These are phyloP conservation scores for Pyrgus malvae DNA, from an alignment of 2,888 invertebrate genomes.

Conservation along the genomic window DNA sequence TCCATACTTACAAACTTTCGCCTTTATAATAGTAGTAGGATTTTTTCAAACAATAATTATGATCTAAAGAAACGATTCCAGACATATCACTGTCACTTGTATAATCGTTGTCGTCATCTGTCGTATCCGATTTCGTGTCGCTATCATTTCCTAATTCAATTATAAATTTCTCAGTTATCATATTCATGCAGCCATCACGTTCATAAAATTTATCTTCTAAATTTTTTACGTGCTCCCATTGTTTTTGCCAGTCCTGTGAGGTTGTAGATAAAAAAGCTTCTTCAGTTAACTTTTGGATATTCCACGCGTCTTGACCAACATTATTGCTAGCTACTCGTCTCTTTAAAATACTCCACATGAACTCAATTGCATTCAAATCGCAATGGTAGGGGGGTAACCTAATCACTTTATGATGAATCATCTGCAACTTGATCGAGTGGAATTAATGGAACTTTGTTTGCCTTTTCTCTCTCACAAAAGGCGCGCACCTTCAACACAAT, in stretches of 20 bases:
- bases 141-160: too few relatives aligned
- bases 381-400: slow-evolving; percentile 33
- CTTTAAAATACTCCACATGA: slow-evolving; percentile 35
- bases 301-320: slow-evolving; percentile 29
- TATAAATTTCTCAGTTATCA: too few relatives aligned
- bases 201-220: background rate
- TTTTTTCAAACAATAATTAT: too few relatives aligned
- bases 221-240: slow-evolving; percentile 2
- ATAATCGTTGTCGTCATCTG: too few relatives aligned
- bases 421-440: background rate
- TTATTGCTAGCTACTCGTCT: slow-evolving; percentile 35
- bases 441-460: background rate
- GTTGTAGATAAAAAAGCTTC: slow-evolving; percentile 31
- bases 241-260: background rate
- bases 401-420: background rate
- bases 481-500: background rate
- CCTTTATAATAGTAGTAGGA: too few relatives aligned
- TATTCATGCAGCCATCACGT: background rate
- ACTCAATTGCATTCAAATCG: slow-evolving; percentile 28
- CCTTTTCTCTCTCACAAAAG: slow-evolving; percentile 4
- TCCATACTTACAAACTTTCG: too few relatives aligned
- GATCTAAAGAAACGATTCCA: too few relatives aligned
- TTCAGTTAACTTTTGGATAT: slow-evolving; percentile 23
- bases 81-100: too few relatives aligned
- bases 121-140: too few relatives aligned